Evolutionary conservation across 2,797 vertebrate genomes (phyloP).

Genomic region (Brachyrhaphis roseni): DNA sequence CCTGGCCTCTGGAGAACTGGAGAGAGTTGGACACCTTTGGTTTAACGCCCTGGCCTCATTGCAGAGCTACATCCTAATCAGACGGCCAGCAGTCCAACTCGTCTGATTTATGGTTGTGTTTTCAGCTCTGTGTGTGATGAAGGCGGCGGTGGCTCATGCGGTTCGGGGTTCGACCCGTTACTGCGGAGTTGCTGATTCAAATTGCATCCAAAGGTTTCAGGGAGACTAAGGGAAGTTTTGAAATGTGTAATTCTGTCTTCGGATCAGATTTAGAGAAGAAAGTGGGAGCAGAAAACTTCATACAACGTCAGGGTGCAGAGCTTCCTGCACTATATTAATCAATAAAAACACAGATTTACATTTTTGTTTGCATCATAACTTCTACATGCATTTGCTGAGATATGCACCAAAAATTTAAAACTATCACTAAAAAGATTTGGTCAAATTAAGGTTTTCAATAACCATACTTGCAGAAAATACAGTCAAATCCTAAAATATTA

Average conservation of each 20-base stretch:
- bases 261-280: not conserved
- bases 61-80: not conserved
- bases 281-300: not conserved
- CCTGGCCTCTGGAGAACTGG: not conserved
- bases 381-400: not conserved
- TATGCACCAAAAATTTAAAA: not conserved
- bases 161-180: not conserved
- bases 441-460: not conserved
- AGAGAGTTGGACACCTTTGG: not conserved
- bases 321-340: not conserved
- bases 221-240: too few species aligned
- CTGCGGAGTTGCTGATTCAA: too few species aligned
- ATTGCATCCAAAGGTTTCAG: too few species aligned
- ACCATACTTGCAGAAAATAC: constrained; percentile 21
- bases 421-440: not conserved
- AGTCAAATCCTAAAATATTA: constrained; percentile 25
- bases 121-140: not conserved
- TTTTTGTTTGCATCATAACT: not conserved
- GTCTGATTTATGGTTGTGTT: not conserved
- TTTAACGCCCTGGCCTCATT: not conserved
- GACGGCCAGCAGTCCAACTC: not conserved
- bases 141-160: not conserved
- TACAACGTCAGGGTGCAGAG: not conserved
- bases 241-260: not conserved
- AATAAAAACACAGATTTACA: not conserved